Percentiles rank a stretch among this genome's conserved stretches.
Evolutionary conservation across 2,113 vertebrate species (phyloP).

Genomic region (Aleadryas rufinucha): DNA sequence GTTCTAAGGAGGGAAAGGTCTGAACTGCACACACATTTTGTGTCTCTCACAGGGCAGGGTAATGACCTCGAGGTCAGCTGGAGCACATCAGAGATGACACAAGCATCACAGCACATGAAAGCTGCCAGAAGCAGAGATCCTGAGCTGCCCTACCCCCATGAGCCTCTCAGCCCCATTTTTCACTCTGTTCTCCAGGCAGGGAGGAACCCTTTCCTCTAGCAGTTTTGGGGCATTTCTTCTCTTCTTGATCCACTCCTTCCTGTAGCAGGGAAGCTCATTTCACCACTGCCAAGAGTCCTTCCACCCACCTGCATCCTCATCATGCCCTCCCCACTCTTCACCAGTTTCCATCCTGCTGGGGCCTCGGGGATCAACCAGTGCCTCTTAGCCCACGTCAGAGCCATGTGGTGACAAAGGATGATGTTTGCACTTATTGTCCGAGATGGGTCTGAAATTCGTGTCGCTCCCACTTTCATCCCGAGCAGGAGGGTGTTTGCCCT

Average conservation of each 20-base stretch:
- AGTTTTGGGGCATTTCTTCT: not conserved
- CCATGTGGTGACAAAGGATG: fast-evolving
- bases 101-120: not conserved
- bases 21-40: not conserved
- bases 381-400: fast-evolving
- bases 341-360: not conserved
- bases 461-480: fast-evolving
- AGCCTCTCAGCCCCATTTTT: not conserved
- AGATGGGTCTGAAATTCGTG: fast-evolving
- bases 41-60: not conserved
- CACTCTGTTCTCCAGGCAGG: not conserved
- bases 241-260: not conserved
- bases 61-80: not conserved
- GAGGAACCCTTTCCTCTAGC: not conserved
- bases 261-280: not conserved
- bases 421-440: fast-evolving
- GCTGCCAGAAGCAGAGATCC: not conserved
- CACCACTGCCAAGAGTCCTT: not conserved
- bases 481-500: not conserved
- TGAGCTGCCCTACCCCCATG: not conserved
- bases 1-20: not conserved
- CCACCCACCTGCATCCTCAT: not conserved
- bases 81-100: not conserved
- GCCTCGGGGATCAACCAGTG: fast-evolving
- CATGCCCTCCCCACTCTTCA: fast-evolving